Percentiles rank a stretch among this genome's conserved stretches.
Evolutionary conservation across 2,888 invertebrate species (phyloP).

Genomic region (Meteorus cinctellus): DNA sequence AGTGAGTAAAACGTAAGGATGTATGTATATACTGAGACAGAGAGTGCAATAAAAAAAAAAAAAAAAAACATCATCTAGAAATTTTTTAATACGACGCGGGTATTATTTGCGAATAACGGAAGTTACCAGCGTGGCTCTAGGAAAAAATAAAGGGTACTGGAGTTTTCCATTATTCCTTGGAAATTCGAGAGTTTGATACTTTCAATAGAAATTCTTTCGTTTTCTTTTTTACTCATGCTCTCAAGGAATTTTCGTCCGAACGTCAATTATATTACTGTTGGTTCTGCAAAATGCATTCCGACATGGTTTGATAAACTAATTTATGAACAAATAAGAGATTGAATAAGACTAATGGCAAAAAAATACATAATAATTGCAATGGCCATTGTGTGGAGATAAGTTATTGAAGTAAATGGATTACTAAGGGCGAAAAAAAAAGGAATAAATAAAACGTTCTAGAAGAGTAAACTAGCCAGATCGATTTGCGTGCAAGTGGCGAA

Average conservation of each 20-base stretch:
- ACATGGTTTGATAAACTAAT: background rate
- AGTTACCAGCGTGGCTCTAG: background rate
- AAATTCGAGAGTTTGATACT: background rate
- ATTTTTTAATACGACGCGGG: background rate
- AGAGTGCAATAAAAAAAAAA: background rate
- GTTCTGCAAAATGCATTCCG: background rate
- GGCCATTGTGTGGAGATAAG: background rate
- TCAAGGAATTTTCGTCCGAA: background rate
- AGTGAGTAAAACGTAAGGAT: background rate
- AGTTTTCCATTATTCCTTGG: constrained; percentile 59
- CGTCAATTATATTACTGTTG: background rate
- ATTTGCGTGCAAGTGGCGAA: constrained; percentile 50
- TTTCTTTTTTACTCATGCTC: background rate
- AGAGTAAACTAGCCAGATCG: constrained; percentile 26
- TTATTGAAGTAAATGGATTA: constrained; percentile 14
- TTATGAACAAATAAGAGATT: background rate
- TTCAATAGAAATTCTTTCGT: background rate
- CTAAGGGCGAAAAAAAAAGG: constrained; percentile 13
- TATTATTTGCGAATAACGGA: background rate
- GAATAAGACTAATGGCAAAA: background rate
- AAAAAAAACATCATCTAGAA: background rate
- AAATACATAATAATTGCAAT: background rate
- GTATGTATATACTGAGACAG: background rate
- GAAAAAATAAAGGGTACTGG: constrained; percentile 55
- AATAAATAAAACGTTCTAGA: constrained; percentile 27